Evolutionary conservation across 2,113 vertebrate species (phyloP).

Genomic region (Corythornis cristatus): DNA sequence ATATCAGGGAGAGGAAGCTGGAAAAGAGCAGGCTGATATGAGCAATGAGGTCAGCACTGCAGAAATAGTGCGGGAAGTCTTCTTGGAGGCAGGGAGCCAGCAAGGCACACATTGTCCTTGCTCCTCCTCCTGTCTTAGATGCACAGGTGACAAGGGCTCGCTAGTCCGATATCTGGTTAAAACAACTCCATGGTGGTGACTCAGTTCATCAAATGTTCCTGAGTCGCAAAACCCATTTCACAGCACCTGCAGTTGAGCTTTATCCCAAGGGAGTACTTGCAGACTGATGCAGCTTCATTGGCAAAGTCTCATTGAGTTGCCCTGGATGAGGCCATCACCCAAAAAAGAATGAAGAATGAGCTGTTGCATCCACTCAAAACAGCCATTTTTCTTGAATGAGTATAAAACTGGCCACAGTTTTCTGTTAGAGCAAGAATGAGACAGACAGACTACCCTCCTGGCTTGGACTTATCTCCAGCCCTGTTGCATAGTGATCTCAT

Average conservation of each 20-base stretch:
- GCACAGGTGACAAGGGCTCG: background rate
- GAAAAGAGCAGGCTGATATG: slow-evolving; percentile 21
- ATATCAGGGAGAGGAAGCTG: slow-evolving; percentile 57
- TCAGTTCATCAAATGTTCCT: background rate
- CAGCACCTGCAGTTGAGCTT: background rate
- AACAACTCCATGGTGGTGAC: background rate
- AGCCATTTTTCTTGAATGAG: background rate
- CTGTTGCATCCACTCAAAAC: background rate
- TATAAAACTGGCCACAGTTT: background rate
- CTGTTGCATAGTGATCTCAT: background rate
- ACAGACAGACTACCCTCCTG: background rate
- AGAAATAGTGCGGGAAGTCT: slow-evolving; percentile 45
- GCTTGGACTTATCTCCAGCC: background rate
- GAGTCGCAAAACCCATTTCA: background rate
- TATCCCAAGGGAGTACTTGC: background rate
- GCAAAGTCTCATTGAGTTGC: background rate
- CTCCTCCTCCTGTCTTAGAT: background rate
- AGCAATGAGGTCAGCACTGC: slow-evolving; percentile 2
- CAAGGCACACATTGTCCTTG: accelerated
- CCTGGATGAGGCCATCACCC: background rate
- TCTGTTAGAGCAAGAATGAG: background rate
- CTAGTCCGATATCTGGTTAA: background rate
- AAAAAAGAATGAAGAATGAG: background rate
- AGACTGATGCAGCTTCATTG: accelerated
- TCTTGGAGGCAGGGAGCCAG: background rate